Evolutionary conservation across 2,888 invertebrate genomes (phyloP).

Genomic region (Exocentrus adspersus): DNA sequence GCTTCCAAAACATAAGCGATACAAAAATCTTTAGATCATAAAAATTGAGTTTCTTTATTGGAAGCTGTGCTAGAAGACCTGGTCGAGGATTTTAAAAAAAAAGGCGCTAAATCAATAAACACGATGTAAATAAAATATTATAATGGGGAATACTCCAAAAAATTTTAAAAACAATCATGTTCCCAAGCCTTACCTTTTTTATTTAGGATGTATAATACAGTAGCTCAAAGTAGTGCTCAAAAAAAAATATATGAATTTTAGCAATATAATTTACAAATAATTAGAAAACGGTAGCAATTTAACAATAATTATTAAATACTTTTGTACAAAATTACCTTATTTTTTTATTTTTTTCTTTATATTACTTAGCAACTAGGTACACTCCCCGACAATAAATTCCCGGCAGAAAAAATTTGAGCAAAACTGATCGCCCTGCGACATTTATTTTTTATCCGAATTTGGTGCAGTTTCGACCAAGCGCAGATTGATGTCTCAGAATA

Average conservation of each 20-base stretch:
- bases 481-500: no score
- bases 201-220: background rate
- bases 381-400: no score
- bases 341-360: no score
- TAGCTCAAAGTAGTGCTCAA: conserved; percentile 3
- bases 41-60: no score
- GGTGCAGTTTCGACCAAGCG: no score
- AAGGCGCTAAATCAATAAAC: background rate
- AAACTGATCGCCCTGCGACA: no score
- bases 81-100: background rate
- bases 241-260: background rate
- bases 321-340: no score
- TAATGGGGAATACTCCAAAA: background rate
- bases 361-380: no score
- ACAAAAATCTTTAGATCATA: background rate
- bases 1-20: background rate
- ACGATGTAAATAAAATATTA: background rate
- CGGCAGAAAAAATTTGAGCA: no score
- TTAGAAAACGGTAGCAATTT: background rate
- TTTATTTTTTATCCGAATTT: no score
- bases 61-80: background rate
- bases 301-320: conserved; percentile 1
- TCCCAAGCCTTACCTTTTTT: conserved; percentile 3
- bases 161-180: conserved; percentile 1
- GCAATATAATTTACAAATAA: background rate